These are phyloP conservation scores for Coregonus ussuriensis DNA, from an alignment of 2,797 vertebrate species.

Conservation along the genomic window DNA sequence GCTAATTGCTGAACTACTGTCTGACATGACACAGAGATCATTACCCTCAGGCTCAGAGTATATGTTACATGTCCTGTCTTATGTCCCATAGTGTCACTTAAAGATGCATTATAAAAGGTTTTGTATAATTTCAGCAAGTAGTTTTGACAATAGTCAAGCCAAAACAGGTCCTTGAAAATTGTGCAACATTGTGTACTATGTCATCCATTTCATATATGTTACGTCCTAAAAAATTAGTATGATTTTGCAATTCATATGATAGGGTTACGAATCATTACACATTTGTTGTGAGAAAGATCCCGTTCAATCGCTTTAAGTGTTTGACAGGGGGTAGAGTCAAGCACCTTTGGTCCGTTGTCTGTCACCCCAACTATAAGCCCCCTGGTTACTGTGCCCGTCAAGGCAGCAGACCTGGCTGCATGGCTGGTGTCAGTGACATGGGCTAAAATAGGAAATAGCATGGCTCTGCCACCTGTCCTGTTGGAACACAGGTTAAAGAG, in stretches of 20 bases:
- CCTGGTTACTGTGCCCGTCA: conserved; percentile 50
- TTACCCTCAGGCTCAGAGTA: not conserved
- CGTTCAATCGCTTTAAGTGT: no score
- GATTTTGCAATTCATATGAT: no score
- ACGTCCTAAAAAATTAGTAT: no score
- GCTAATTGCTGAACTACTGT: not conserved
- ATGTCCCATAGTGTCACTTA: no score
- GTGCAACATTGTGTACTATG: no score
- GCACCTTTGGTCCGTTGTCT: conserved; percentile 47
- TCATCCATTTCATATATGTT: no score
- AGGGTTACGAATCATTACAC: no score
- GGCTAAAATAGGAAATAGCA: conserved; percentile 58
- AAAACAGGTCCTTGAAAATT: no score
- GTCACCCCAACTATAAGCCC: conserved; percentile 44
- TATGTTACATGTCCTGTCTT: not conserved
- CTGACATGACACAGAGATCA: not conserved
- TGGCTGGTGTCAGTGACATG: conserved; percentile 35
- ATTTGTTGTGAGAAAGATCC: no score
- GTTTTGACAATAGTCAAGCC: no score
- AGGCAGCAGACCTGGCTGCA: conserved; percentile 43
- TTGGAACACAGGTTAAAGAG: conserved; percentile 55
- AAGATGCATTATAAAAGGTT: no score
- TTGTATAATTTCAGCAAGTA: no score
- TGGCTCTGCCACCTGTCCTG: conserved; percentile 66
- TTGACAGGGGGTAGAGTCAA: conserved; percentile 18